phyloP scores from a whole-genome alignment of 1,140 invertebrate genomes.

The Centruroides sculpturatus region DNA sequence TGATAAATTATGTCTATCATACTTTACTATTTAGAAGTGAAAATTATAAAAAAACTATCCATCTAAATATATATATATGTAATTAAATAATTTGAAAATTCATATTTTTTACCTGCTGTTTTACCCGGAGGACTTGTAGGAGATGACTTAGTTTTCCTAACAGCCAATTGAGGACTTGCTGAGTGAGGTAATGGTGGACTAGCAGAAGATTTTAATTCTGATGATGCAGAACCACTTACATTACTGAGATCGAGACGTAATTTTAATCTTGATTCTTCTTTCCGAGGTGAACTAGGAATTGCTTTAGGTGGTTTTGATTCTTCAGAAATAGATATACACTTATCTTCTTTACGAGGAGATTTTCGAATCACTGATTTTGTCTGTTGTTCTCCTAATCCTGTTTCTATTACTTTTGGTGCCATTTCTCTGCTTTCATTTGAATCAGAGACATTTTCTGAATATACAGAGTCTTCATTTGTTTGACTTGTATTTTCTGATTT shows the following conservation, averaged over 20 bases:
- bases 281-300: background rate
- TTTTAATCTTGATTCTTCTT: background rate
- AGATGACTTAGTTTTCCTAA: background rate
- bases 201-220: background rate
- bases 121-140: background rate
- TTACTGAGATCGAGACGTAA: background rate
- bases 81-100: too few relatives aligned
- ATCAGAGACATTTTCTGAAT: too few relatives aligned
- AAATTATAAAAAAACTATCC: too few relatives aligned
- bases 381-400: background rate
- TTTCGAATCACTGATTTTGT: background rate
- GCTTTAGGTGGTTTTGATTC: slow-evolving; percentile 37
- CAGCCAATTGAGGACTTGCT: background rate
- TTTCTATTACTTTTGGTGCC: background rate
- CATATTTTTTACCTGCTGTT: background rate
- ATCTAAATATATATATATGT: too few relatives aligned
- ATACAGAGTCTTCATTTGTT: too few relatives aligned
- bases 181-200: background rate
- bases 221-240: background rate
- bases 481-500: background rate
- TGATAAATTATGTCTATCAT: too few relatives aligned
- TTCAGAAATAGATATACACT: slow-evolving; percentile 73
- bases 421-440: background rate
- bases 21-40: too few relatives aligned
- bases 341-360: background rate